Percentiles rank a stretch among this genome's conserved stretches.
Conservation (phyloP, 2,888 invertebrate genomes). For the Drosophila antonietae region DNA sequence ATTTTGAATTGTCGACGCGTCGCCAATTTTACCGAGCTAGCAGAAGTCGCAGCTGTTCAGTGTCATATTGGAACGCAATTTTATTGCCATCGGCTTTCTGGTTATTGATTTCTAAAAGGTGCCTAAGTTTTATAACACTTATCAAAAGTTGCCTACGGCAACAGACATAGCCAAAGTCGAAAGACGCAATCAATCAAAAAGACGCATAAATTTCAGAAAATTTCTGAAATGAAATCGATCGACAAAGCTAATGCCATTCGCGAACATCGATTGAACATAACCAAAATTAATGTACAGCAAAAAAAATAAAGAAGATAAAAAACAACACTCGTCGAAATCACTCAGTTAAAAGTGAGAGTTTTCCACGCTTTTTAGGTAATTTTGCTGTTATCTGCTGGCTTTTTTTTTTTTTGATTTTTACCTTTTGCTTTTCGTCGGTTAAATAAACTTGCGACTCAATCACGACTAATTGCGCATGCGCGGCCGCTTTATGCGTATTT, state of each 20-base stretch:
- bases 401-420: slow-evolving; percentile 27
- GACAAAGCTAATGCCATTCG: slow-evolving; percentile 38
- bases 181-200: slow-evolving; percentile 63
- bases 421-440: slow-evolving; percentile 58
- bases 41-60: slow-evolving; percentile 9
- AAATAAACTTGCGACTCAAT: slow-evolving; percentile 78
- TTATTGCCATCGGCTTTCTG: slow-evolving; percentile 25
- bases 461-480: slow-evolving; percentile 80
- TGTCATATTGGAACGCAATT: slow-evolving; percentile 17
- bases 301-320: slow-evolving; percentile 34
- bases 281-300: slow-evolving; percentile 27
- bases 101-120: slow-evolving; percentile 53
- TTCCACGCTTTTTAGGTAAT: slow-evolving; percentile 66
- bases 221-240: slow-evolving; percentile 41
- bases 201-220: slow-evolving; percentile 40
- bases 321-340: slow-evolving; percentile 47
- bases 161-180: slow-evolving; percentile 17
- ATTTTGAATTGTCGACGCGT: slow-evolving; percentile 17
- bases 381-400: slow-evolving; percentile 48
- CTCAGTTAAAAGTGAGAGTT: slow-evolving; percentile 78
- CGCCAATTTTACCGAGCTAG: slow-evolving; percentile 8
- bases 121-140: slow-evolving; percentile 51
- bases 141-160: slow-evolving; percentile 30
- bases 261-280: slow-evolving; percentile 24
- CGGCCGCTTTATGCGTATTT: slow-evolving; percentile 72